Base-by-base conservation (phyloP, 2,888 invertebrate genomes). In the Meteorus colon region DNA sequence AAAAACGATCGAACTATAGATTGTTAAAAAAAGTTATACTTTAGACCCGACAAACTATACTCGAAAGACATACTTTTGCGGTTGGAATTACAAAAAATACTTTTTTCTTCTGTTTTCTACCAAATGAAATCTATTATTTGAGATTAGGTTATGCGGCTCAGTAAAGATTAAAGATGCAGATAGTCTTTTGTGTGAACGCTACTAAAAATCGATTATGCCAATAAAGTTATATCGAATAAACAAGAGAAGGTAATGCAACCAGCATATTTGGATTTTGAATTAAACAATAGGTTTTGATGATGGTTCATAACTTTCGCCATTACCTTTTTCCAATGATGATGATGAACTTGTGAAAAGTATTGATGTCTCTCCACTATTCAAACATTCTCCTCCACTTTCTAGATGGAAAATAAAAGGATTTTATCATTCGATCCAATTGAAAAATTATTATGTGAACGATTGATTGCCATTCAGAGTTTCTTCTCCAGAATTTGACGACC, bases 401-500 rank as follows among this genome's bases (percentile, higher is more conserved):
- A 48, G 4, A 48, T 48, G n/a, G 41, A 12, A 48, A 48, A n/a
- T 48, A 48, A 48, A 16, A n/a, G 4, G 14, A 48, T n/a, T n/a
- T 48, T 48, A 48, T 48, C n/a, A 16, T 48, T 48, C n/a, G 34
- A 2, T 34, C 1, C 34, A 34, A 34, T 34, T 34, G 34, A 48
- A 48, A 2, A 48, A 48, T 48, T 16, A n/a, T 48, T 48, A n/a
- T n/a, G 1, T n/a, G 4, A 48, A 16, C n/a, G n/a, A 5, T n/a
- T 16, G 4, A n/a, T n/a, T 60, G 34, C 8, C 24, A 6, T 4
- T 60, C 24, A 59, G 16, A 1, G 27, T 66, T 41, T n/a, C 75
- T 19, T 4, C n/a, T 19, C 19, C 19, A 8, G 10, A 5, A 55
- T 19, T 55, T 2, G 55, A n/a, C 1, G n/a, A 48, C 91, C 91